Percentiles rank a stretch among this genome's conserved stretches.
phyloP scores from a whole-genome alignment of 2,888 invertebrate genomes.

The Hermodice carunculata region DNA sequence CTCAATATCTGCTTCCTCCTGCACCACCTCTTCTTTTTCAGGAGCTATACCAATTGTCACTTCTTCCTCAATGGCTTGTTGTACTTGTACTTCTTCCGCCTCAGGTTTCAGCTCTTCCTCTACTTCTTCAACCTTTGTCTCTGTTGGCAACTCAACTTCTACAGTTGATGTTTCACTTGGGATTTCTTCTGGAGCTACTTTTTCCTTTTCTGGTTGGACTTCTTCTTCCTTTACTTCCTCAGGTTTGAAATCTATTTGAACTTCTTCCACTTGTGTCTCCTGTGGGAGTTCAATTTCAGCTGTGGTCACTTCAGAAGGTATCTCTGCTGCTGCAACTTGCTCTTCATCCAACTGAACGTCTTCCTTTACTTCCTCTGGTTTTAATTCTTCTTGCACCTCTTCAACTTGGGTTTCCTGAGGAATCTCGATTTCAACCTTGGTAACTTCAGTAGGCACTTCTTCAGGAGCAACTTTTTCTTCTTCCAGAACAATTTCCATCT shows the following conservation, averaged over 20 bases:
- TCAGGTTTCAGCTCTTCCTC: constrained; percentile 12
- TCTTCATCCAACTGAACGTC: background rate
- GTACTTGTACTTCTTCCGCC: no score
- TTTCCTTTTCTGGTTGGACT: constrained; percentile 2
- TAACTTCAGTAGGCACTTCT: constrained; percentile 12
- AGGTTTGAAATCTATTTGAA: constrained; percentile 7
- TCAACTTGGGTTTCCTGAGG: background rate
- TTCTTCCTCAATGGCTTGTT: background rate
- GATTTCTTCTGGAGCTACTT: constrained; percentile 24
- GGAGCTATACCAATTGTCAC: background rate
- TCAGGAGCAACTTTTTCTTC: constrained; percentile 9
- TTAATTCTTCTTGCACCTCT: background rate
- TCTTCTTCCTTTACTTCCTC: constrained; percentile 23
- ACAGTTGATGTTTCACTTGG: constrained; percentile 22
- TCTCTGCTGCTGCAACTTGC: background rate
- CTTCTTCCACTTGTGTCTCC: constrained; percentile 2
- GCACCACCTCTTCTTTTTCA: constrained; percentile 1
- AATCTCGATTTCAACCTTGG: background rate
- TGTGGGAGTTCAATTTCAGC: constrained; percentile 6
- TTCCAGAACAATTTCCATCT: background rate
- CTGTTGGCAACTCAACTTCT: constrained; percentile 2
- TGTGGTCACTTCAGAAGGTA: constrained; percentile 7
- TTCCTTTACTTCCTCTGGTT: constrained; percentile 9
- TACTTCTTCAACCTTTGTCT: background rate
- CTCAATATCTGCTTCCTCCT: background rate